Percentiles rank a stretch among this genome's conserved stretches.
Evolutionary conservation across 2,888 invertebrate species (phyloP).

Genomic region (Drosophila eohydei): DNA sequence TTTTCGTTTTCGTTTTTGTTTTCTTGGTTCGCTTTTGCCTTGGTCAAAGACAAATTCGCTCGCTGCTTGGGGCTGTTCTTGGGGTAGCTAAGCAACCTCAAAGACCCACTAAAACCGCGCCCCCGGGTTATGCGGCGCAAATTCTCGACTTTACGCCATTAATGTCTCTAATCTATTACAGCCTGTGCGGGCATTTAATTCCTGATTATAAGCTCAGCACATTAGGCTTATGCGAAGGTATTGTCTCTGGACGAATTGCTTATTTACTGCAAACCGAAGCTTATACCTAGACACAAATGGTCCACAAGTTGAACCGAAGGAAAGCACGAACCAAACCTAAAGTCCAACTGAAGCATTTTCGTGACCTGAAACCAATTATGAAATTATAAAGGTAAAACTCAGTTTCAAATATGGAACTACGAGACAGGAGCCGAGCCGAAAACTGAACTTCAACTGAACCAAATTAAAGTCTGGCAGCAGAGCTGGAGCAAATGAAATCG

Average conservation of each 20-base stretch:
- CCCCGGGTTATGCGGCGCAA: not conserved
- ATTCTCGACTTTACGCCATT: slow-evolving; percentile 18
- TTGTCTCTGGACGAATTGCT: not conserved
- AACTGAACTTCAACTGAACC: not conserved
- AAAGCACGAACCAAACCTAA: too few relatives aligned
- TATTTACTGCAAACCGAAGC: not conserved
- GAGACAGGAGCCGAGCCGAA: not conserved
- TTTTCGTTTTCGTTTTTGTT: slow-evolving; percentile 28
- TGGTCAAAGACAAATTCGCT: slow-evolving; percentile 34
- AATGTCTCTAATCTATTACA: slow-evolving; percentile 40
- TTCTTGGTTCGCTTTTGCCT: slow-evolving; percentile 7
- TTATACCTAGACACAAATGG: not conserved
- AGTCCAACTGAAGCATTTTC: not conserved
- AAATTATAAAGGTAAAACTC: not conserved
- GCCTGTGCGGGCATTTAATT: slow-evolving; percentile 17
- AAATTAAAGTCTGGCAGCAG: not conserved
- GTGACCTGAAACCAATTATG: not conserved
- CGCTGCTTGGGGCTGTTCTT: slow-evolving; percentile 19
- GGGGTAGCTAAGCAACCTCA: slow-evolving; percentile 51
- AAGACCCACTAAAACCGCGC: slow-evolving; percentile 41
- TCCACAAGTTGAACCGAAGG: not conserved
- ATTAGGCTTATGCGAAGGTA: slow-evolving; percentile 6
- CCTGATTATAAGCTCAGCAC: slow-evolving; percentile 16
- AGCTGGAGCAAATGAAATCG: not conserved
- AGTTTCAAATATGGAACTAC: not conserved